A percentile compares a stretch with the other conserved stretches of the same genome.
Conservation (phyloP, 2,888 invertebrate genomes). For the Callyntrura sp. region DNA sequence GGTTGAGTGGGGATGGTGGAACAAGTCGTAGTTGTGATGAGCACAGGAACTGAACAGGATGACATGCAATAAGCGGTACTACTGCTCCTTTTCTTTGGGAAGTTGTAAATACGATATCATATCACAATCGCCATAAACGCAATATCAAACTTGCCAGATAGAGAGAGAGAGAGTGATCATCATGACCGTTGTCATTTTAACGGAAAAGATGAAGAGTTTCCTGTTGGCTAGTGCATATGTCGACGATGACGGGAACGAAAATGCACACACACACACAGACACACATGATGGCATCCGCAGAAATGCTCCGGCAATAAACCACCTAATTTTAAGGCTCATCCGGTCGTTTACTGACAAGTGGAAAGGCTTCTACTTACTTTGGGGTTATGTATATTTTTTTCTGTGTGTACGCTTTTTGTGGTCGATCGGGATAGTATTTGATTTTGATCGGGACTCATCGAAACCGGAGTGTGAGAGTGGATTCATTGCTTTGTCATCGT, state of each 20-base stretch:
- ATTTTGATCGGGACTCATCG: no score
- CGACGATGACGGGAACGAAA: not conserved
- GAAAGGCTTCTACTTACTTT: no score
- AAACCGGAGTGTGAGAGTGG: no score
- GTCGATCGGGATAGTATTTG: conserved; percentile 56
- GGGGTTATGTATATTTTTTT: no score
- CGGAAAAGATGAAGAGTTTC: not conserved
- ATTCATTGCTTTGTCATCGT: no score
- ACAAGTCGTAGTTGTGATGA: no score
- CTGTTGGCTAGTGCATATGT: not conserved
- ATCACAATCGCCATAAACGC: conserved; percentile 13
- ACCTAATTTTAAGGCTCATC: no score
- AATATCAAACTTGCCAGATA: conserved; percentile 24
- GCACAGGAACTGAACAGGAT: not conserved
- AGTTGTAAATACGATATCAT: conserved; percentile 34
- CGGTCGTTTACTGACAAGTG: no score
- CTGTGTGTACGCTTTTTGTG: no score
- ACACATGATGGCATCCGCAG: no score
- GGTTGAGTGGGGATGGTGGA: conserved; percentile 27
- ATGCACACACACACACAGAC: not conserved
- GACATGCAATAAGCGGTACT: conserved; percentile 48
- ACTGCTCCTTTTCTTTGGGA: not conserved
- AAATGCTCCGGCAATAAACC: no score
- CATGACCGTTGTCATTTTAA: not conserved
- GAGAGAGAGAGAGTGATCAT: no score